Percentiles rank a stretch among this genome's conserved stretches.
These are phyloP conservation scores for Nephrotoma appendiculata DNA, from an alignment of 2,888 invertebrate species.

Conservation along the genomic window DNA sequence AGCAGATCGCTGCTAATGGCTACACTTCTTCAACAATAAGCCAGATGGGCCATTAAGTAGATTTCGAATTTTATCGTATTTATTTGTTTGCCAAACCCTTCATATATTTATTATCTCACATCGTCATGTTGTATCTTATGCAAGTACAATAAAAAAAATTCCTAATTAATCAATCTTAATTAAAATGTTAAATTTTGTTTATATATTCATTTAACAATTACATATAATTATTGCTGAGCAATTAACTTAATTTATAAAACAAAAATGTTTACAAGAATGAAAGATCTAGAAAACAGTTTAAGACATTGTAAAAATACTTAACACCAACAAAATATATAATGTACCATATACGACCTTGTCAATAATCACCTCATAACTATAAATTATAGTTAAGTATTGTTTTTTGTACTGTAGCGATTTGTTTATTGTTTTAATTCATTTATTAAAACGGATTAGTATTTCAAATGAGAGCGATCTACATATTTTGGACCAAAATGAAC, in stretches of 20 bases:
- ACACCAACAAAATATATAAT: neutral
- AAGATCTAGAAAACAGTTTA: neutral
- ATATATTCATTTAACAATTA: no score
- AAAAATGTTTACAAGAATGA: neutral
- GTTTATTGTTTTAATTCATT: no score
- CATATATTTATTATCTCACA: no score
- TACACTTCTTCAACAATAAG: no score
- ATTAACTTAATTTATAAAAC: neutral
- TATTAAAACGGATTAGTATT: no score
- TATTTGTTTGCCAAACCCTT: no score
- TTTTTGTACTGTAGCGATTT: neutral
- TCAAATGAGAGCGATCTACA: no score
- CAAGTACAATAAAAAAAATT: neutral
- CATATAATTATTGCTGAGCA: neutral
- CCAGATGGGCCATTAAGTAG: no score
- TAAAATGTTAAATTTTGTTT: neutral
- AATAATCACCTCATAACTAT: neutral
- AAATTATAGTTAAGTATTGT: neutral
- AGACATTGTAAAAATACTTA: neutral
- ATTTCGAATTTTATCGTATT: no score
- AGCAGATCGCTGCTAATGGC: no score
- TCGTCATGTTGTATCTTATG: neutral
- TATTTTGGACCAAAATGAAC: neutral
- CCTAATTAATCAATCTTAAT: neutral
- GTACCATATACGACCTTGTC: neutral